Conservation (phyloP, 2,113 vertebrate genomes). For the Notarius lentiginosus region DNA sequence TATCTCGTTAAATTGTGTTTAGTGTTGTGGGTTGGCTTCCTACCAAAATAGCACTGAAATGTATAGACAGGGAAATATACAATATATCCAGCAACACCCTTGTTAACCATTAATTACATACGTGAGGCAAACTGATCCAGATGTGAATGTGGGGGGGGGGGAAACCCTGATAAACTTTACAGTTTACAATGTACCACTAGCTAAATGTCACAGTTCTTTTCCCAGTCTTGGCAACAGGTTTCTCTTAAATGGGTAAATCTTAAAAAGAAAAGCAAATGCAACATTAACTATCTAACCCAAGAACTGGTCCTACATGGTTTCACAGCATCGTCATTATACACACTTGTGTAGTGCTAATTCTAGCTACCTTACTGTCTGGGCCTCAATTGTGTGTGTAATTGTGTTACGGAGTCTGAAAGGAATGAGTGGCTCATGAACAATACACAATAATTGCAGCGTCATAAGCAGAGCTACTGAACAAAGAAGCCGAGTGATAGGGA, state of each 20-base stretch:
- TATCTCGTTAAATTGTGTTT: slow-evolving; percentile 65
- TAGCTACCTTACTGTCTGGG: background rate
- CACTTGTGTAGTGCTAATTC: background rate
- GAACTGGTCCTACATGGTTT: background rate
- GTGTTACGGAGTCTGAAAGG: slow-evolving; percentile 10
- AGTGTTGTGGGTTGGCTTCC: slow-evolving; percentile 69
- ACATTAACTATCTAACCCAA: background rate
- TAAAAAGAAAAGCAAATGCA: background rate
- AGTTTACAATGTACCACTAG: background rate
- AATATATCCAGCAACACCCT: slow-evolving; percentile 71
- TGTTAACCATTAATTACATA: slow-evolving; percentile 67
- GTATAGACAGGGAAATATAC: slow-evolving; percentile 64
- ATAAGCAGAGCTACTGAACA: slow-evolving; percentile 56
- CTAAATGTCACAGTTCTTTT: background rate
- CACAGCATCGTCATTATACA: background rate
- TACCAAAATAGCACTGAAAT: slow-evolving; percentile 62
- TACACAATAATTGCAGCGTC: slow-evolving; percentile 60
- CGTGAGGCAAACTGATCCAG: slow-evolving; percentile 72
- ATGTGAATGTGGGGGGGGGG: slow-evolving; percentile 60
- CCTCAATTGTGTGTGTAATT: background rate
- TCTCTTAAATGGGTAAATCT: background rate
- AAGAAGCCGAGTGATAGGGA: slow-evolving; percentile 52
- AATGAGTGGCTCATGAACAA: slow-evolving; percentile 50
- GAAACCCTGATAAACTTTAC: background rate
- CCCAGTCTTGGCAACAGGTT: background rate